These are phyloP conservation scores for Idaea aversata DNA, from an alignment of 2,888 invertebrate genomes.

Conservation along the genomic window DNA sequence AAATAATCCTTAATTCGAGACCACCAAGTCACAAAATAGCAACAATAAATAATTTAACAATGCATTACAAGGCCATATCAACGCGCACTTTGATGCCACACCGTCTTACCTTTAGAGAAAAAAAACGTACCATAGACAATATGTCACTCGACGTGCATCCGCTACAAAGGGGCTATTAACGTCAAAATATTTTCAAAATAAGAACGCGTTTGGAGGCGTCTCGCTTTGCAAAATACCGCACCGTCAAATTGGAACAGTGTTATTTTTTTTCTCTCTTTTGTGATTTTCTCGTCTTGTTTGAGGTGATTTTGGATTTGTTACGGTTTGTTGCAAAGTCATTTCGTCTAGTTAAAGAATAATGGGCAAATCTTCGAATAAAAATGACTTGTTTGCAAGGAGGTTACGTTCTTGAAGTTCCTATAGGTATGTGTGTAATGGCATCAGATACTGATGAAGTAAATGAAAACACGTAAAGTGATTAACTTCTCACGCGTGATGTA, in stretches of 20 bases:
- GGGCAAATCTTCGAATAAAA: neutral
- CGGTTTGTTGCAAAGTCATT: neutral
- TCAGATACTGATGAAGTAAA: too few species aligned
- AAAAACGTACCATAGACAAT: conserved; percentile 41
- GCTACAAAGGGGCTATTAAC: conserved; percentile 68
- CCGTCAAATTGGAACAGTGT: conserved; percentile 6
- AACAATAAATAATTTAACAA: conserved; percentile 20
- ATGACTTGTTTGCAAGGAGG: too few species aligned
- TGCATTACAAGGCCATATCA: conserved; percentile 22
- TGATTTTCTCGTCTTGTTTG: neutral
- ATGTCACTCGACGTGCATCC: conserved; percentile 52
- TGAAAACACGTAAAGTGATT: too few species aligned
- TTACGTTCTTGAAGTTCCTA: too few species aligned
- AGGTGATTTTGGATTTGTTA: neutral
- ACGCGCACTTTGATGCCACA: conserved; percentile 22
- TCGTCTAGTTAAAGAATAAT: neutral
- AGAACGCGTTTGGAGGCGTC: conserved; percentile 59
- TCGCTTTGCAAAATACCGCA: conserved; percentile 58
- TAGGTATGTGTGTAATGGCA: too few species aligned
- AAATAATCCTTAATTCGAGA: conserved; percentile 10
- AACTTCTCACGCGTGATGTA: too few species aligned
- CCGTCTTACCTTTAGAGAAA: conserved; percentile 22
- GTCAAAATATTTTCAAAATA: conserved; percentile 80
- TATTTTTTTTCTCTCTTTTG: conserved; percentile 10
- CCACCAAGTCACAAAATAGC: conserved; percentile 24